Conservation (phyloP, 64 coral and sea anemone genomes). For the Anthopleura sola region DNA sequence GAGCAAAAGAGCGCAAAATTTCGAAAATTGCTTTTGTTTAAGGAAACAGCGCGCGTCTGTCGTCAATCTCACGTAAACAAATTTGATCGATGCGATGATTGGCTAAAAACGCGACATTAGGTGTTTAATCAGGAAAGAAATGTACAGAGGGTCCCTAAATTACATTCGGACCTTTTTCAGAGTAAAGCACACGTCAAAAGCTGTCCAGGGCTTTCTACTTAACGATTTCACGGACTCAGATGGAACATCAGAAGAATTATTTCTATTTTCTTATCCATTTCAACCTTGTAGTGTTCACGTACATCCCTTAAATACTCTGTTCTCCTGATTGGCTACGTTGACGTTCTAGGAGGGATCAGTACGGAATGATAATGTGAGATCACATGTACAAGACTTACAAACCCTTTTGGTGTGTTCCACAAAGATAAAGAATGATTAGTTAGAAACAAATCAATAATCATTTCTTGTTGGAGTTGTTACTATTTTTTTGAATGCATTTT, state of each 20-base stretch:
- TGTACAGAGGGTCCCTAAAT: constrained; percentile 33
- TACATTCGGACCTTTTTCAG: constrained; percentile 26
- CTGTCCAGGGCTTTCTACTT: constrained; percentile 3
- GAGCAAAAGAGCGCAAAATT: no score
- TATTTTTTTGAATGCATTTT: constrained; percentile 1
- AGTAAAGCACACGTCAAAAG: constrained; percentile 30
- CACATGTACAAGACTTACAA: not conserved
- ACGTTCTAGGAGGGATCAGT: not conserved
- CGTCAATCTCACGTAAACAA: no score
- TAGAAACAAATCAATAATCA: constrained; percentile 9
- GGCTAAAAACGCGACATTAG: no score
- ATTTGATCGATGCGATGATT: no score
- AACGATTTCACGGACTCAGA: constrained; percentile 12
- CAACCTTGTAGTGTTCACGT: not conserved
- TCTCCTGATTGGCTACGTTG: not conserved
- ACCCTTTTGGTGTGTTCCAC: not conserved
- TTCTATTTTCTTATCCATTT: not conserved
- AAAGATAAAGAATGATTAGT: constrained; percentile 17
- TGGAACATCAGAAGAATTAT: not conserved
- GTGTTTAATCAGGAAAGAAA: constrained; percentile 48
- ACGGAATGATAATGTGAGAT: not conserved
- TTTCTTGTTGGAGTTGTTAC: constrained; percentile 18
- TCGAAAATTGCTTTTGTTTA: no score
- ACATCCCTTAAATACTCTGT: constrained; percentile 13
- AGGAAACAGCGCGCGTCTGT: no score